Evolutionary conservation across 2,888 invertebrate genomes (phyloP).

Genomic region (Clunio marinus): DNA sequence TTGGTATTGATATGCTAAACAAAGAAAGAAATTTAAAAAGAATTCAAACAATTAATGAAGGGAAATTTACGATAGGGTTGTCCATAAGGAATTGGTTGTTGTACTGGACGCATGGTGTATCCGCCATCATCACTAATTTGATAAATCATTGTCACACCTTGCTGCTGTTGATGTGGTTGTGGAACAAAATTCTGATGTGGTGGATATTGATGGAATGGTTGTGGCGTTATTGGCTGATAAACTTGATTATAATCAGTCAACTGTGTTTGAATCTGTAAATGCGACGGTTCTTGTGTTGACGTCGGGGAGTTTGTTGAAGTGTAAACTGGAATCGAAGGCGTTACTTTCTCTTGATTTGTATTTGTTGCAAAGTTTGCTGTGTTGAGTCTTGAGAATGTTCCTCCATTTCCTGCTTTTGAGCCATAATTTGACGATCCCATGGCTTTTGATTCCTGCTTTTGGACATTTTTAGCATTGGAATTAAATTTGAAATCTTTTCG

Average conservation of each 20-base stretch:
- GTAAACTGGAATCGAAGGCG: neutral
- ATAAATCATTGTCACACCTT: neutral
- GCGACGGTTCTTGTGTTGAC: neutral
- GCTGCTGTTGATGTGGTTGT: too few relatives aligned
- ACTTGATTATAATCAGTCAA: neutral
- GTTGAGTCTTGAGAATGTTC: neutral
- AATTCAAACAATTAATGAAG: too few relatives aligned
- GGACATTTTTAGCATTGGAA: conserved; percentile 30
- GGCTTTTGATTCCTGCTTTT: conserved; percentile 14
- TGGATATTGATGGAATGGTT: neutral
- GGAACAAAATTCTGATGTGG: too few relatives aligned
- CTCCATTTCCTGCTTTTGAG: conserved; percentile 11
- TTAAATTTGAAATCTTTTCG: conserved; percentile 35
- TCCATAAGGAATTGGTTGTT: too few relatives aligned
- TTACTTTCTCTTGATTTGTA: neutral
- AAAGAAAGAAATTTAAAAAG: too few relatives aligned
- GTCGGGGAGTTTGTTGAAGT: neutral
- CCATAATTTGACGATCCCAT: too few relatives aligned
- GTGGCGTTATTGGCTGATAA: neutral
- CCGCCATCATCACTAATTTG: neutral
- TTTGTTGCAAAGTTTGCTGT: neutral
- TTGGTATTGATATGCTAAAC: neutral
- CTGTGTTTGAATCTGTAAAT: neutral
- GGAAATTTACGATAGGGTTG: neutral
- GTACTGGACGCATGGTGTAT: neutral